A percentile compares a stretch with the other conserved stretches of the same genome.
Evolutionary conservation across 1,140 invertebrate species (phyloP).

Genomic region (Drosophila dunni): DNA sequence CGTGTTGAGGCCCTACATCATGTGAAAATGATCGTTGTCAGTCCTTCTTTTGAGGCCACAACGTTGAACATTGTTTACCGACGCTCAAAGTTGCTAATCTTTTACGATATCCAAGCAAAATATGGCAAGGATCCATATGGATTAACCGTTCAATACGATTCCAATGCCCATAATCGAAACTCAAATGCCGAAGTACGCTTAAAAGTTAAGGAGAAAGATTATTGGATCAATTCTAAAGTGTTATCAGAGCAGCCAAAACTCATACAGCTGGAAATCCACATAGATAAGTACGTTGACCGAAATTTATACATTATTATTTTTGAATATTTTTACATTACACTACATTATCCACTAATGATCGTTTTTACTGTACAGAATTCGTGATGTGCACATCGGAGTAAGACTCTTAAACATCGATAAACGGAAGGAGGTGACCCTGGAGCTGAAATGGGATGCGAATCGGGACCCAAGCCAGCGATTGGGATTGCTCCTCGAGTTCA

Average conservation of each 20-base stretch:
- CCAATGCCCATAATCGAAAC: constrained; percentile 84
- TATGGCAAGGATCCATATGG: constrained; percentile 80
- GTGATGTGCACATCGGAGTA: constrained; percentile 89
- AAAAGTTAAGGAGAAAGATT: constrained; percentile 88
- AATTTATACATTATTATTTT: constrained; percentile 77
- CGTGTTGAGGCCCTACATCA: constrained; percentile 87
- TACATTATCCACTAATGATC: too few species aligned
- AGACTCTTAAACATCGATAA: constrained; percentile 86
- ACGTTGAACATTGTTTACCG: constrained; percentile 87
- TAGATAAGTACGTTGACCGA: constrained; percentile 88
- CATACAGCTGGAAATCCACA: constrained; percentile 87
- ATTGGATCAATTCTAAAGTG: constrained; percentile 85
- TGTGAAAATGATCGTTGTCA: constrained; percentile 89
- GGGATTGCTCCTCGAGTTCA: constrained; percentile 66
- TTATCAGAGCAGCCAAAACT: constrained; percentile 66
- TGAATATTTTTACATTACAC: too few species aligned
- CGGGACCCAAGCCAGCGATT: constrained; percentile 89
- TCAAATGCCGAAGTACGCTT: constrained; percentile 87
- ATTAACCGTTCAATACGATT: constrained; percentile 65
- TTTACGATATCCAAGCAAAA: constrained; percentile 70
- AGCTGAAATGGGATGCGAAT: constrained; percentile 93
- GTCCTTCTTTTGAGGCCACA: constrained; percentile 89
- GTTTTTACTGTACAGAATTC: constrained; percentile 82
- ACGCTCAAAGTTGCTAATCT: constrained; percentile 84
- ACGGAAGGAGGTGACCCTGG: constrained; percentile 88